Conservation (phyloP, 2,888 invertebrate species). For the Beris morrisii region DNA sequence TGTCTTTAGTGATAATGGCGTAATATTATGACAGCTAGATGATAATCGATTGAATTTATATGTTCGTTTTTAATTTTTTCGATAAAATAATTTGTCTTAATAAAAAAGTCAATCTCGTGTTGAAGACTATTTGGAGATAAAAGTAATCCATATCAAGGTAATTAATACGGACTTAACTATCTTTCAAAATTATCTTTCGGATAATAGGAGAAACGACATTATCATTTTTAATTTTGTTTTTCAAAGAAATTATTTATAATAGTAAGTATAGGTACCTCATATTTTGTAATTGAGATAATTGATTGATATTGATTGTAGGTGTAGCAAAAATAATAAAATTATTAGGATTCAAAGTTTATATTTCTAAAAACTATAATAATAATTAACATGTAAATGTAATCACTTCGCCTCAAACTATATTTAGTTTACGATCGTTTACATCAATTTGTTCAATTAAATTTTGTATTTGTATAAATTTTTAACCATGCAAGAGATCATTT, state of each 20-base stretch:
- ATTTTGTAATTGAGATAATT: slow-evolving; percentile 19
- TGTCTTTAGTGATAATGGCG: slow-evolving; percentile 22
- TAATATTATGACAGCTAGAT: slow-evolving; percentile 5
- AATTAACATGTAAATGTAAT: no score
- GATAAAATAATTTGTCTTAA: slow-evolving; percentile 21
- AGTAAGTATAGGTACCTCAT: slow-evolving; percentile 10
- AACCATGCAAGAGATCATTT: no score
- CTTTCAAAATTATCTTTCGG: slow-evolving; percentile 21
- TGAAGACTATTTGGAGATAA: slow-evolving; percentile 5
- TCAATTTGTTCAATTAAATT: no score
- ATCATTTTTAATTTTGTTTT: neutral
- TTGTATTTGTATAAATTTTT: no score
- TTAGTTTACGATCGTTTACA: no score
- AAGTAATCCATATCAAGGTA: slow-evolving; percentile 8
- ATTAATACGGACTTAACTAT: slow-evolving; percentile 19
- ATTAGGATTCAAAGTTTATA: neutral
- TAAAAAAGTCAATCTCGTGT: slow-evolving; percentile 27
- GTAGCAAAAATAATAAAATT: slow-evolving; percentile 1
- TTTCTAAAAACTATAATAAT: no score
- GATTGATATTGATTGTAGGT: slow-evolving; percentile 21
- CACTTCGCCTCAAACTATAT: no score
- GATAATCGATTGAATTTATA: slow-evolving; percentile 10
- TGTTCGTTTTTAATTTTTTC: neutral
- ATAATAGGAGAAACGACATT: slow-evolving; percentile 1
- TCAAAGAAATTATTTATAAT: neutral